These are phyloP conservation scores for Schlechtendalia chinensis DNA, from an alignment of 1,140 invertebrate genomes.

Conservation along the genomic window DNA sequence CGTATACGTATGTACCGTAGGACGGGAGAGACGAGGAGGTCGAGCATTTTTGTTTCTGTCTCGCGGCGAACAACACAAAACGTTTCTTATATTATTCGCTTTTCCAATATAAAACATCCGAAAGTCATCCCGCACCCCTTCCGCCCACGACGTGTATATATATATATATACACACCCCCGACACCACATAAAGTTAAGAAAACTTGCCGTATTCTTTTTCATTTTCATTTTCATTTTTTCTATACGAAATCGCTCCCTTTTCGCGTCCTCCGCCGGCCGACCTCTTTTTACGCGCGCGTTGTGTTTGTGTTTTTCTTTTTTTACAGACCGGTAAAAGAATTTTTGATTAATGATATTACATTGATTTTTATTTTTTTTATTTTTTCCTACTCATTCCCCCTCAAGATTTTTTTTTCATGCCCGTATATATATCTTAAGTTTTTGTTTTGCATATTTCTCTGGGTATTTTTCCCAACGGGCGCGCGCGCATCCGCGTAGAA, in stretches of 20 bases:
- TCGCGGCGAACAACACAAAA: conserved; percentile 25
- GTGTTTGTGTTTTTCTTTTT: conserved; percentile 7
- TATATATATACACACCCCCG: neutral
- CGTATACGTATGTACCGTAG: neutral
- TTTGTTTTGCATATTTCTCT: conserved; percentile 47
- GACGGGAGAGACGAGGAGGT: neutral
- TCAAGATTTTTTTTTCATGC: conserved; percentile 16
- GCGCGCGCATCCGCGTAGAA: conserved; percentile 4
- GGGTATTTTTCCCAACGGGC: neutral
- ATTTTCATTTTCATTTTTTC: neutral
- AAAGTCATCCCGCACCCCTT: conserved; percentile 42
- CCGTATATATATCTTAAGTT: conserved; percentile 14
- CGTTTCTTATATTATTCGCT: conserved; percentile 28
- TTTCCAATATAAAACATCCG: conserved; percentile 51
- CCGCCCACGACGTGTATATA: neutral
- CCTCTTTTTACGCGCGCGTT: neutral
- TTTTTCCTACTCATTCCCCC: conserved; percentile 20
- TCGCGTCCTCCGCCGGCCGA: neutral
- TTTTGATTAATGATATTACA: conserved; percentile 50
- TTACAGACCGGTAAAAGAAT: conserved; percentile 45
- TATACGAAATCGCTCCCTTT: conserved; percentile 38
- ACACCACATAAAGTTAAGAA: conserved; percentile 48
- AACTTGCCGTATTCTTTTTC: conserved; percentile 41
- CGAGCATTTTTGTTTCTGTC: conserved; percentile 47
- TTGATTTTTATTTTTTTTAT: too few relatives aligned